A percentile compares a stretch with the other conserved stretches of the same genome.
These are phyloP conservation scores for Willowsia nigromaculata DNA, from an alignment of 2,888 invertebrate genomes.

Conservation along the genomic window DNA sequence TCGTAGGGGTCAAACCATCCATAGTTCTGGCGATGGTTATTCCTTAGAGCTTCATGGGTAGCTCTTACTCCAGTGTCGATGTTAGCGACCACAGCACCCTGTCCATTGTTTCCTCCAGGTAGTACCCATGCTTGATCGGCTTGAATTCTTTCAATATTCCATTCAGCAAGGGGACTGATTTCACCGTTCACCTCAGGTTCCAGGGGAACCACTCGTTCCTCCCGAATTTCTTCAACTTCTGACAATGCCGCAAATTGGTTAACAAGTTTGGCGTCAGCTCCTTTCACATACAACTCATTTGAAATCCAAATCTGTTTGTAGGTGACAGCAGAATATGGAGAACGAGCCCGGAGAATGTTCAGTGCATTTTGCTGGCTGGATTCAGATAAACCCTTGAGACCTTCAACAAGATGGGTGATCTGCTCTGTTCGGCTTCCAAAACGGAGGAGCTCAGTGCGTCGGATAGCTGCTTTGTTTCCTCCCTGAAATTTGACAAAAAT, in stretches of 20 bases:
- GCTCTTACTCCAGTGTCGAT: conserved; percentile 5
- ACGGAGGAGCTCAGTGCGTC: background rate
- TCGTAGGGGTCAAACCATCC: conserved; percentile 50
- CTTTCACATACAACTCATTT: conserved; percentile 47
- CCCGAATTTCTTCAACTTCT: conserved; percentile 21
- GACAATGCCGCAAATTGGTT: background rate
- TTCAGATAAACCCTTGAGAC: background rate
- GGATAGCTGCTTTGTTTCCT: background rate
- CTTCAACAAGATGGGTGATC: background rate
- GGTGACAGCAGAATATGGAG: background rate
- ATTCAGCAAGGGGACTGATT: conserved; percentile 27
- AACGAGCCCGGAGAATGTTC: background rate
- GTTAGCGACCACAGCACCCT: conserved; percentile 33
- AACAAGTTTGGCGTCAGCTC: background rate
- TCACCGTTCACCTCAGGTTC: background rate
- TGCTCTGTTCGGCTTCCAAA: conserved; percentile 5
- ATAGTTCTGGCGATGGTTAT: background rate
- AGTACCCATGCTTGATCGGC: conserved; percentile 26
- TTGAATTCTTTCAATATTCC: conserved; percentile 59
- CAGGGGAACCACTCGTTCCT: conserved; percentile 3
- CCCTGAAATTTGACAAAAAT: conserved; percentile 31
- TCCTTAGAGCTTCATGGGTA: conserved; percentile 9
- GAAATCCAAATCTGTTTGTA: conserved; percentile 31
- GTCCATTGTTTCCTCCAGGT: conserved; percentile 49
- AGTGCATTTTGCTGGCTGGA: conserved; percentile 20